A percentile compares a stretch with the other conserved stretches of the same genome.
Evolutionary conservation across 2,888 invertebrate species (phyloP).

Genomic region (Melanostoma scalare): DNA sequence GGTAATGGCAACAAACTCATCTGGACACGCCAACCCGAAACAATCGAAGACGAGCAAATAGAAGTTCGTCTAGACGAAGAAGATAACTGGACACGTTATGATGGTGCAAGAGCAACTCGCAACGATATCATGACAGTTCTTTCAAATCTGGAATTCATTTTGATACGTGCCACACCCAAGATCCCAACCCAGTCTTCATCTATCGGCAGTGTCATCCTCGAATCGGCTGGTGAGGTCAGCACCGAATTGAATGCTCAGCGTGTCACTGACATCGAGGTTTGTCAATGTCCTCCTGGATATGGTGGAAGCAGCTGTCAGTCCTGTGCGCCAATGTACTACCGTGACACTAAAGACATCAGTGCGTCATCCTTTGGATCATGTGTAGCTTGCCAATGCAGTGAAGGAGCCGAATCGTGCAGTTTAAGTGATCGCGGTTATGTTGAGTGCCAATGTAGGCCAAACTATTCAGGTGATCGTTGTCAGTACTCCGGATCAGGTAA

Average conservation of each 20-base stretch:
- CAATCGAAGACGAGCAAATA: slow-evolving; percentile 75
- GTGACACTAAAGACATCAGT: slow-evolving; percentile 84
- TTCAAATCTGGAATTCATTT: slow-evolving; percentile 90
- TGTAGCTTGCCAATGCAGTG: slow-evolving; percentile 88
- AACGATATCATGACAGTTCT: slow-evolving; percentile 93
- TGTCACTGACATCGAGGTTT: slow-evolving; percentile 92
- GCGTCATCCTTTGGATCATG: slow-evolving; percentile 80
- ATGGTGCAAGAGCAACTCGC: slow-evolving; percentile 86
- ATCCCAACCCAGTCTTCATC: slow-evolving; percentile 82
- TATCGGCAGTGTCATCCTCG: slow-evolving; percentile 93
- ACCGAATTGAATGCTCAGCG: slow-evolving; percentile 85
- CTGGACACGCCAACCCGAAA: slow-evolving; percentile 83
- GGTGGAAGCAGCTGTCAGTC: slow-evolving; percentile 92
- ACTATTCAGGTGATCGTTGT: slow-evolving; percentile 87
- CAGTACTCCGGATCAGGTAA: slow-evolving; percentile 83
- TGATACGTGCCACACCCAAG: slow-evolving; percentile 91
- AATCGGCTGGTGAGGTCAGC: slow-evolving; percentile 85
- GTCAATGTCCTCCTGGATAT: slow-evolving; percentile 92
- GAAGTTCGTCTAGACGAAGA: slow-evolving; percentile 86
- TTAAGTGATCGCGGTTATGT: slow-evolving; percentile 84
- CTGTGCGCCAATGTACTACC: slow-evolving; percentile 88
- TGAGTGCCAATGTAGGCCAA: slow-evolving; percentile 87
- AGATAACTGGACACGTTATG: slow-evolving; percentile 87
- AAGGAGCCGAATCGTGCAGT: slow-evolving; percentile 86
- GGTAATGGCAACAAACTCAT: slow-evolving; percentile 90